Percentiles rank a stretch among this genome's conserved stretches.
phyloP scores from a whole-genome alignment of 2,797 vertebrate species.

The Anguilla megastoma region DNA sequence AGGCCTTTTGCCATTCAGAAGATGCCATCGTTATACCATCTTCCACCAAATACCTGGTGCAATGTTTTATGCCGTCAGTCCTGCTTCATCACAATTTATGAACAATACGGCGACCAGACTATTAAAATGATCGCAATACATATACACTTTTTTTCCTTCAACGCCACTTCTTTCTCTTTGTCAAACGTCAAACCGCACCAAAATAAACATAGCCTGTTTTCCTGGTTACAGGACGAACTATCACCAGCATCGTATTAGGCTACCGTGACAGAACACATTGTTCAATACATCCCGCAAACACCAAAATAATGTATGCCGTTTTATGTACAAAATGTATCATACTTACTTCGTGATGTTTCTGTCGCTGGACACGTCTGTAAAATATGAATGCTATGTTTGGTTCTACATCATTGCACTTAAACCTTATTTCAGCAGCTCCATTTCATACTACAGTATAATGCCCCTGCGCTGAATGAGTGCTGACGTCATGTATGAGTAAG shows the following conservation, averaged over 20 bases:
- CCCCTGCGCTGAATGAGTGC: constrained; percentile 28
- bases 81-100: not conserved
- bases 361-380: not conserved
- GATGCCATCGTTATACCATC: not conserved
- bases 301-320: not conserved
- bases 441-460: not conserved
- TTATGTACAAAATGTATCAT: too few species aligned
- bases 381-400: not conserved
- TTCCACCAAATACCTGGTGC: not conserved
- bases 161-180: not conserved
- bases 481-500: constrained; percentile 59
- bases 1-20: constrained; percentile 20
- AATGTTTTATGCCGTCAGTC: not conserved
- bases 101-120: not conserved
- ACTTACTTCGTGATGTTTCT: constrained; percentile 27
- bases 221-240: not conserved
- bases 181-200: constrained; percentile 37
- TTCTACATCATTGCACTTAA: constrained; percentile 9
- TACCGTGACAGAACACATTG: not conserved
- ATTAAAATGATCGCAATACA: not conserved
- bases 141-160: not conserved
- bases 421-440: not conserved
- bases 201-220: constrained; percentile 43
- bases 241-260: not conserved
- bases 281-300: not conserved